phyloP scores from a whole-genome alignment of 2,888 invertebrate genomes.

The Lasioglossum leucozonium region DNA sequence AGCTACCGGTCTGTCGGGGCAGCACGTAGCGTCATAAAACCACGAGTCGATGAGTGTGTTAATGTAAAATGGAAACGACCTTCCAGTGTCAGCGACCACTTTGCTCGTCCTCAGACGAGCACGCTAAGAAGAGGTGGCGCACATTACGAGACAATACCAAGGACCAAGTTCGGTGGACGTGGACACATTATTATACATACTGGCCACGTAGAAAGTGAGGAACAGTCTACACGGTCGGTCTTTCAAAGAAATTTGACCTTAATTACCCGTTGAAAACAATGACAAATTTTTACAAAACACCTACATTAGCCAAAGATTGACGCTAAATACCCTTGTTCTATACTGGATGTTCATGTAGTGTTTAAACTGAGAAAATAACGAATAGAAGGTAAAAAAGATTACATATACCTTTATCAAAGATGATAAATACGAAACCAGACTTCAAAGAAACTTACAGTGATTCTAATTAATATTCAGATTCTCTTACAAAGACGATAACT shows the following conservation, averaged over 20 bases:
- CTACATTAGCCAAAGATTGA: neutral
- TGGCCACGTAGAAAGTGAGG: slow-evolving; percentile 70
- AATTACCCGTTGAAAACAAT: slow-evolving; percentile 26
- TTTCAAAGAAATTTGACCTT: slow-evolving; percentile 49
- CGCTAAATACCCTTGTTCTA: neutral
- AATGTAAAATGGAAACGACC: slow-evolving; percentile 74
- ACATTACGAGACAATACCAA: slow-evolving; percentile 70
- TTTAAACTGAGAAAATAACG: neutral
- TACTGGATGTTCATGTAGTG: neutral
- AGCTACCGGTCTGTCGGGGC: slow-evolving; percentile 24
- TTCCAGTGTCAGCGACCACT: slow-evolving; percentile 80
- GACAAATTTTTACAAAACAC: slow-evolving; percentile 36
- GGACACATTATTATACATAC: slow-evolving; percentile 59
- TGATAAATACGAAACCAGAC: neutral
- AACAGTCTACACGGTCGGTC: slow-evolving; percentile 45
- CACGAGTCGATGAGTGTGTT: slow-evolving; percentile 66
- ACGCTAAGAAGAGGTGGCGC: slow-evolving; percentile 53
- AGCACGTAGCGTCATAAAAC: slow-evolving; percentile 68
- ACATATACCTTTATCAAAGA: neutral
- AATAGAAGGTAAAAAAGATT: neutral
- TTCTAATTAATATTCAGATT: neutral
- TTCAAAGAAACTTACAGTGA: neutral
- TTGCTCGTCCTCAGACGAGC: slow-evolving; percentile 72
- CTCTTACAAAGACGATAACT: neutral
- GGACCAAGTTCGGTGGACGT: slow-evolving; percentile 68